Conservation (phyloP, 1,140 invertebrate species). For the Drosophila rufa region DNA sequence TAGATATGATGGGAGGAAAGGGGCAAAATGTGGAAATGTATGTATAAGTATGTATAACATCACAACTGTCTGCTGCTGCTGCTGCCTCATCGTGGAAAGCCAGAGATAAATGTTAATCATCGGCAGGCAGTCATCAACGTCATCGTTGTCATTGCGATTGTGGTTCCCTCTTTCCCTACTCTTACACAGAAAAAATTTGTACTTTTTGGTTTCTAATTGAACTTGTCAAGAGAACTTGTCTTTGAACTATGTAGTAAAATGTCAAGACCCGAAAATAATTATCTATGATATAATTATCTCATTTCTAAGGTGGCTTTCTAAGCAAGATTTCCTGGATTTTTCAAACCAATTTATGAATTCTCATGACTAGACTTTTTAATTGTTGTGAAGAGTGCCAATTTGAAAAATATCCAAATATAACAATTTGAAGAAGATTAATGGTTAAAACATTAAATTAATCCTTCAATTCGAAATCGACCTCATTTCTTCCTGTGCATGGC, state of each 20-base stretch:
- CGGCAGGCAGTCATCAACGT: conserved; percentile 46
- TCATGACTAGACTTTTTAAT: too few relatives aligned
- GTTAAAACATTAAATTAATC: background rate
- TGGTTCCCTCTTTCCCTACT: conserved; percentile 42
- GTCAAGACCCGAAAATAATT: too few relatives aligned
- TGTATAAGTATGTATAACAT: conserved; percentile 45
- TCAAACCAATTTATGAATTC: background rate
- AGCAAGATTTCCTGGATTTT: background rate
- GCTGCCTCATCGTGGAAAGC: conserved; percentile 52
- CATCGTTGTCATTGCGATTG: conserved; percentile 65
- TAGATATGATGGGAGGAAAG: background rate
- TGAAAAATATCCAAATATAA: too few relatives aligned
- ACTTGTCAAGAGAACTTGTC: background rate
- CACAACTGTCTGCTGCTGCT: conserved; percentile 22
- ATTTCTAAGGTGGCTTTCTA: background rate
- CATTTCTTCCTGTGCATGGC: conserved; percentile 15
- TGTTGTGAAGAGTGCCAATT: too few relatives aligned
- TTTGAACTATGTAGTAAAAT: background rate
- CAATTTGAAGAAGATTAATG: background rate
- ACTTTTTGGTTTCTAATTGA: background rate
- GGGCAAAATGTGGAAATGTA: conserved; percentile 20
- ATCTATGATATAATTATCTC: background rate
- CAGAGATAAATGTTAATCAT: conserved; percentile 70
- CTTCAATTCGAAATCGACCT: background rate
- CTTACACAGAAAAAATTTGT: conserved; percentile 16